Percentiles rank a stretch among this genome's conserved stretches.
These are phyloP conservation scores for Etheostoma nigrum DNA, from an alignment of 2,797 vertebrate genomes.

Conservation along the genomic window DNA sequence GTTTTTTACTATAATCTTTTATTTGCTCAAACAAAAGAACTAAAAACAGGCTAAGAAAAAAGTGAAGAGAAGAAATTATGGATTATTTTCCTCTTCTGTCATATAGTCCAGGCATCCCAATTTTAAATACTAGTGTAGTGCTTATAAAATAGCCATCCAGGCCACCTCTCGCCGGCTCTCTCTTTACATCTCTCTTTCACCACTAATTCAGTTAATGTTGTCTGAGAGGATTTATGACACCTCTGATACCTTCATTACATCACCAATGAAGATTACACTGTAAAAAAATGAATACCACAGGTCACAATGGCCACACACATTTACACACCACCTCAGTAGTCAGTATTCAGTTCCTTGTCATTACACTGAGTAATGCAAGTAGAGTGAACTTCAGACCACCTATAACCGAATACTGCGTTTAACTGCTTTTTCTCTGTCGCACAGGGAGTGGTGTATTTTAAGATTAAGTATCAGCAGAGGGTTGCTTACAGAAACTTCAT, in stretches of 20 bases:
- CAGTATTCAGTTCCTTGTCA: no score
- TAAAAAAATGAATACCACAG: not conserved
- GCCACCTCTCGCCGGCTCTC: not conserved
- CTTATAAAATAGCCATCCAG: not conserved
- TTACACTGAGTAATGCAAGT: no score
- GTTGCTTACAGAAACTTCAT: not conserved
- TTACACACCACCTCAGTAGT: not conserved
- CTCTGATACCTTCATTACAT: conserved; percentile 24
- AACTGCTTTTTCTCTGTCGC: not conserved
- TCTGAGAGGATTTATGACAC: conserved; percentile 17
- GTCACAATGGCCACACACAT: not conserved
- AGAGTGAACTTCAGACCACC: not conserved
- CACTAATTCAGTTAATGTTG: conserved; percentile 25
- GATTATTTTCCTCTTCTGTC: not conserved
- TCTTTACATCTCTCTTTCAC: not conserved
- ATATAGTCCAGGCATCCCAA: not conserved
- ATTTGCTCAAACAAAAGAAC: not conserved
- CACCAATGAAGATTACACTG: conserved; percentile 10
- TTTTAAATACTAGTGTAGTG: not conserved
- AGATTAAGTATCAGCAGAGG: not conserved
- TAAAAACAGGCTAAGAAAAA: not conserved
- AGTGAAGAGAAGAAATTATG: not conserved
- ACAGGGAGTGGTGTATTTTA: not conserved
- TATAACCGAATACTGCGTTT: not conserved
- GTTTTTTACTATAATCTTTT: not conserved